phyloP scores from a whole-genome alignment of 1,140 invertebrate species.

The Reticulitermes speratus region DNA sequence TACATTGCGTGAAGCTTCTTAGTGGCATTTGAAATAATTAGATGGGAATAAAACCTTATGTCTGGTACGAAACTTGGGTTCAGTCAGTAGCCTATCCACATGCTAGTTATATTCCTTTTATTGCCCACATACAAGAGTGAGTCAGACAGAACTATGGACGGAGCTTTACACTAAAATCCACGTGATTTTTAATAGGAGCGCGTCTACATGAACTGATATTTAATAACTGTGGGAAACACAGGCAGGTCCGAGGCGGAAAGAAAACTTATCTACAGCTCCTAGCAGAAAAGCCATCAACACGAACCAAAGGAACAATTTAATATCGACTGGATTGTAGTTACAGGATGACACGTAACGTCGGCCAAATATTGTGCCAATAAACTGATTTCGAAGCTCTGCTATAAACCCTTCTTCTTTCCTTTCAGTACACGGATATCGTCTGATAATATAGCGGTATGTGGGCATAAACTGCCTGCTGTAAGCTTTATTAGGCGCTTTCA shows the following conservation, averaged over 20 bases:
- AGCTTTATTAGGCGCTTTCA: too few relatives aligned
- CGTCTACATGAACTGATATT: slow-evolving; percentile 1
- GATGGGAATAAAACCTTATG: slow-evolving; percentile 12
- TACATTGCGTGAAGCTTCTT: neutral
- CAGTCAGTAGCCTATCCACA: neutral
- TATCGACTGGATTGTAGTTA: neutral
- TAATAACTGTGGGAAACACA: slow-evolving; percentile 1
- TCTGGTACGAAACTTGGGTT: neutral
- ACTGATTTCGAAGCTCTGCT: too few relatives aligned
- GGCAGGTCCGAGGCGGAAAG: neutral
- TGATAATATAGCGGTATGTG: too few relatives aligned
- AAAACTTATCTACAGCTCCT: neutral
- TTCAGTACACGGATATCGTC: too few relatives aligned
- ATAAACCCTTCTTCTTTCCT: too few relatives aligned
- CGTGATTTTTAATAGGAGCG: slow-evolving; percentile 3
- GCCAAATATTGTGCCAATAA: neutral
- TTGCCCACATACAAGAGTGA: neutral
- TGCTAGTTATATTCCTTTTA: neutral
- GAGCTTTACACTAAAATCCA: neutral
- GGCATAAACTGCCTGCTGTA: too few relatives aligned
- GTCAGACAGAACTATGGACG: neutral
- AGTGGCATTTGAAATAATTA: slow-evolving; percentile 17
- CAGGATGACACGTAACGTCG: neutral
- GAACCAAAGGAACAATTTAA: neutral
- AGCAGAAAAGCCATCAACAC: slow-evolving; percentile 2